Base-by-base conservation (phyloP, 1,140 invertebrate genomes). In the Rhizoglyphus robini region DNA sequence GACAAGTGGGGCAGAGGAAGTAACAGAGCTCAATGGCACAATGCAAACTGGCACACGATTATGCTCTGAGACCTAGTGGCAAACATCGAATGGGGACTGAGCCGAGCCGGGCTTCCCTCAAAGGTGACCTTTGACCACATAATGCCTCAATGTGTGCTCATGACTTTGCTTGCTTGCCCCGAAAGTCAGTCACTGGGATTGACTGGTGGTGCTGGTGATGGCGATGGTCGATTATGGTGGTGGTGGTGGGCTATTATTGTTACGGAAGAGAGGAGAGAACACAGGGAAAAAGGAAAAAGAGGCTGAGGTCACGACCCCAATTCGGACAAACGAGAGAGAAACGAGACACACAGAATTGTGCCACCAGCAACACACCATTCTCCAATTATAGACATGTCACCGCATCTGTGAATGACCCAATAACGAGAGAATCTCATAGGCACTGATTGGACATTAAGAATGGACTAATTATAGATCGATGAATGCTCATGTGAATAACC, bases 241-340 rank as follows among this genome's bases (percentile, higher is more conserved):
- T 46, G n/a, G n/a, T n/a, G n/a, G n/a, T n/a, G n/a, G 41, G 41
- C 41, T 54, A 54, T 54, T 54, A 54, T 5, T 54, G 8, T 54
- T 54, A 54, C 51, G 20, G 59, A 61, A 47, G 59, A 51, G 59
- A 61, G 32, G 32, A 20, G 29, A 34, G 32, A 27, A 65, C 30
- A 61, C 25, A 18, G 4, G 46, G 5, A 57, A 59, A 2, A 57
- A 29, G 23, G 20, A 51, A 47, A 61, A 61, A 27, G 59, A 61
- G 32, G 59, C 59, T 47, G 59, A 61, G 32, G 59, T 61, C 27
- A 61, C 59, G 59, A 47, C 59, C 32, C 25, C 59, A 47, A 46
- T 61, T 61, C 59, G 59, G 8, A n/a, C n/a, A n/a, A n/a, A n/a
- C n/a, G n/a, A n/a, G n/a, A n/a, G 41, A 46, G 41, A 46, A 46